Conservation (phyloP, 2,888 invertebrate species). For the Torymus aiolomorphi region DNA sequence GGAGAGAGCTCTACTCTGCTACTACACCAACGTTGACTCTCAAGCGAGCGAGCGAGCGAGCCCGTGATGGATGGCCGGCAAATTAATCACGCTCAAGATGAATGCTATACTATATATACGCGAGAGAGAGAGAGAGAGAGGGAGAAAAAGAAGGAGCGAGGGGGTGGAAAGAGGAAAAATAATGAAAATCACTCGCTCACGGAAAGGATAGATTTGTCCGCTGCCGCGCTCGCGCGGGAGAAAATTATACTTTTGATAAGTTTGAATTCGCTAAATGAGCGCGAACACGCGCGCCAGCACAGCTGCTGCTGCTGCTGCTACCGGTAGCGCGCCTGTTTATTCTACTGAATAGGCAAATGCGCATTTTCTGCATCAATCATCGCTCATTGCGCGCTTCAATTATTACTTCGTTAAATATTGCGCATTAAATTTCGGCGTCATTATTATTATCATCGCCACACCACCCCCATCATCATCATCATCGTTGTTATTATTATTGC, state of each 20-base stretch:
- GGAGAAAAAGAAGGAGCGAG: background rate
- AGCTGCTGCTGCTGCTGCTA: background rate
- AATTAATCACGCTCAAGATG: constrained; percentile 47
- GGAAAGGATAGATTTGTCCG: constrained; percentile 18
- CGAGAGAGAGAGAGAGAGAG: background rate
- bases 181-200: background rate
- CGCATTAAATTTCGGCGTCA: background rate
- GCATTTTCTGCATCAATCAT: constrained; percentile 37
- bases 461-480: too few relatives aligned
- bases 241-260: constrained; percentile 32
- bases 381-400: constrained; percentile 2
- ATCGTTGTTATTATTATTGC: too few relatives aligned
- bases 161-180: background rate
- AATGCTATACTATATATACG: constrained; percentile 1
- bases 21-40: background rate
- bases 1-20: background rate
- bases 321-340: constrained; percentile 19
- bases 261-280: constrained; percentile 29
- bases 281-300: background rate
- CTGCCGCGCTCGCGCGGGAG: background rate
- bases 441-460: background rate
- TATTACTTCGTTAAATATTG: constrained; percentile 1
- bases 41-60: background rate
- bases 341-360: constrained; percentile 22
- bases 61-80: constrained; percentile 42